Evolutionary conservation across 2,797 vertebrate genomes (phyloP).

Genomic region (Mormyrus proboscirostris): DNA sequence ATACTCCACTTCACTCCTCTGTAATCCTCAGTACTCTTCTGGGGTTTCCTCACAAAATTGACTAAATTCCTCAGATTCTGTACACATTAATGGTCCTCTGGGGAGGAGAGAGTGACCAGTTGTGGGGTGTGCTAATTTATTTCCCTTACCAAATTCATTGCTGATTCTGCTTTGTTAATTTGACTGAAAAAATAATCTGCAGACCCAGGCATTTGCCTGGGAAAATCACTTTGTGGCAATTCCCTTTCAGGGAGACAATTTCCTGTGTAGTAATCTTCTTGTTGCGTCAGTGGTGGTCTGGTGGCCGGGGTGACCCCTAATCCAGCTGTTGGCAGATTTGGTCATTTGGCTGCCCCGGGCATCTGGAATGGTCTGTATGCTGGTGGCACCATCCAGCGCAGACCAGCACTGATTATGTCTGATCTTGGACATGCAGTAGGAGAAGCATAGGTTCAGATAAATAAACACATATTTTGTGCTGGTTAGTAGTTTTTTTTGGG

Average conservation of each 20-base stretch:
- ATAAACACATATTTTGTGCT: background rate
- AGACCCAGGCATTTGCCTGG: constrained; percentile 34
- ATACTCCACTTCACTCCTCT: background rate
- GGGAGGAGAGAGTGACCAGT: background rate
- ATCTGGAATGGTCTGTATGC: background rate
- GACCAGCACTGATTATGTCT: background rate
- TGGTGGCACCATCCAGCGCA: background rate
- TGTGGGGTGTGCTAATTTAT: constrained; percentile 33
- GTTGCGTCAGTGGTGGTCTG: constrained; percentile 29
- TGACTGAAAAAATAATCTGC: constrained; percentile 42
- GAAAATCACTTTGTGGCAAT: constrained; percentile 39
- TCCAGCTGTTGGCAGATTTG: constrained; percentile 30
- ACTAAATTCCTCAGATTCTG: too few species aligned
- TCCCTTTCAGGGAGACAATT: constrained; percentile 37
- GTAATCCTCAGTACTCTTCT: background rate
- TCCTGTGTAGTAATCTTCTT: constrained; percentile 51
- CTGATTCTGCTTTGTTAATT: constrained; percentile 36
- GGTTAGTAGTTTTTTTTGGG: background rate
- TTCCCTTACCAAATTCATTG: constrained; percentile 49
- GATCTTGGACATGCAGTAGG: too few species aligned
- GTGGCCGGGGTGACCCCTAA: constrained; percentile 28
- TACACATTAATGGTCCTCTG: background rate
- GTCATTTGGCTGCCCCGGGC: constrained; percentile 13
- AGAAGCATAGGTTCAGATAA: background rate
- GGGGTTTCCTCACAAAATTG: background rate